Conservation (phyloP, 1,140 invertebrate species). For the Drosophila oshimai region DNA sequence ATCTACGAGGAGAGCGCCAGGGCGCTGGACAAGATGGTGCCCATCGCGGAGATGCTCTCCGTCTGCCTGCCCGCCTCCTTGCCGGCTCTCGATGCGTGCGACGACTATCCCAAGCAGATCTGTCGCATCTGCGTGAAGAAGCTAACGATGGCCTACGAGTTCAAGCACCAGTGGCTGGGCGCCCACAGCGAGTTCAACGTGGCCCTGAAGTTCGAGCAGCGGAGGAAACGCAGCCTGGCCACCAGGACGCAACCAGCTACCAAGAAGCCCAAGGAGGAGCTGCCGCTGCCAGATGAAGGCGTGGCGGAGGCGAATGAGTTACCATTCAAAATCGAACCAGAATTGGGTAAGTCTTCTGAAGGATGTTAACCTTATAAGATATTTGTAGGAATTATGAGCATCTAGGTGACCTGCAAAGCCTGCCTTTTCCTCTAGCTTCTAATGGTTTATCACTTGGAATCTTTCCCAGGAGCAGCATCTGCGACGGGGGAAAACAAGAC, state of each 20-base stretch:
- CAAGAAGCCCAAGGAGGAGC: neutral
- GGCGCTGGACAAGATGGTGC: slow-evolving; percentile 15
- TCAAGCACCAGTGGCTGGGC: slow-evolving; percentile 43
- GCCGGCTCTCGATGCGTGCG: slow-evolving; percentile 1
- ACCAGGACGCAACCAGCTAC: neutral
- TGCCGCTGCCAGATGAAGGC: neutral
- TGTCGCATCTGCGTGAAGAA: slow-evolving; percentile 59
- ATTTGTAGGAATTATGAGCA: no score
- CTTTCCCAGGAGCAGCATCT: neutral
- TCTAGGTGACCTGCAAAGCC: no score
- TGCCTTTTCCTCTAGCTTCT: neutral
- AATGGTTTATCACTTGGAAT: neutral
- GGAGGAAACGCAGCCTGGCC: slow-evolving; percentile 40
- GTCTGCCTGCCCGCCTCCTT: slow-evolving; percentile 35
- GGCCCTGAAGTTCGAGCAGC: slow-evolving; percentile 55
- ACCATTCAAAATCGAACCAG: slow-evolving; percentile 15
- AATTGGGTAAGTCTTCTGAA: slow-evolving; percentile 5
- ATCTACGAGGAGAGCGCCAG: slow-evolving; percentile 26
- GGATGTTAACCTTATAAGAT: no score
- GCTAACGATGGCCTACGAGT: slow-evolving; percentile 50
- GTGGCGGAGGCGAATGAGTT: neutral
- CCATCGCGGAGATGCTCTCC: slow-evolving; percentile 24
- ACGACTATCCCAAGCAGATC: slow-evolving; percentile 65
- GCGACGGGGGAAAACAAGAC: neutral
- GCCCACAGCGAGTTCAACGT: slow-evolving; percentile 61